Conservation (phyloP, 2,888 invertebrate species). For the Rhogogaster chlorosoma region DNA sequence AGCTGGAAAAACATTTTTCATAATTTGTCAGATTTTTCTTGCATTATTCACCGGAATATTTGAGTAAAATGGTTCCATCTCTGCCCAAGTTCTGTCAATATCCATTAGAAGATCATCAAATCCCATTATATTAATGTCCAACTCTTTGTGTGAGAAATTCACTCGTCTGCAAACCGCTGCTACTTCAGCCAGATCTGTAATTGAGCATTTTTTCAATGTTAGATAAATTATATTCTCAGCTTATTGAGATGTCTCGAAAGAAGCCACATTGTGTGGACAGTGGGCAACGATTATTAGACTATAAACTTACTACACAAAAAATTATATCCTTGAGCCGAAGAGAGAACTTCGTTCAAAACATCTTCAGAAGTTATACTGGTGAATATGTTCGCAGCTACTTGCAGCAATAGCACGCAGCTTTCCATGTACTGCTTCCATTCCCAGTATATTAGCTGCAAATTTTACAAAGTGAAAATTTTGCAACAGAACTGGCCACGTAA, state of each 20-base stretch:
- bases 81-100: slow-evolving; percentile 77
- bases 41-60: slow-evolving; percentile 73
- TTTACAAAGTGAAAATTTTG: background rate
- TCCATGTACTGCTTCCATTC: slow-evolving; percentile 78
- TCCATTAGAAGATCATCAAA: slow-evolving; percentile 76
- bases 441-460: slow-evolving; percentile 72
- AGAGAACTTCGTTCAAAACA: slow-evolving; percentile 80
- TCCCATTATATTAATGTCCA: slow-evolving; percentile 75
- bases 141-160: slow-evolving; percentile 76
- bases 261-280: background rate
- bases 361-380: slow-evolving; percentile 79
- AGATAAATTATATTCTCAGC: slow-evolving; percentile 43
- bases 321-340: slow-evolving; percentile 79
- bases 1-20: background rate
- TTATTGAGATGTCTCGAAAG: background rate
- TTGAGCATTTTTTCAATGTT: background rate
- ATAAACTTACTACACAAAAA: slow-evolving; percentile 79
- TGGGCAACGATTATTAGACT: slow-evolving; percentile 8
- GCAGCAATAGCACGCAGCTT: slow-evolving; percentile 79
- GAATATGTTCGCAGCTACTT: slow-evolving; percentile 80
- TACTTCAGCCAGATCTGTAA: slow-evolving; percentile 77
- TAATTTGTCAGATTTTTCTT: slow-evolving; percentile 3
- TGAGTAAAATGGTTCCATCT: slow-evolving; percentile 76
- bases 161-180: slow-evolving; percentile 77
- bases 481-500: background rate